Evolutionary conservation across 2,797 vertebrate species (phyloP), one percentile per base, ranked within the genome.

Genomic region (Sebastes alutus): DNA sequence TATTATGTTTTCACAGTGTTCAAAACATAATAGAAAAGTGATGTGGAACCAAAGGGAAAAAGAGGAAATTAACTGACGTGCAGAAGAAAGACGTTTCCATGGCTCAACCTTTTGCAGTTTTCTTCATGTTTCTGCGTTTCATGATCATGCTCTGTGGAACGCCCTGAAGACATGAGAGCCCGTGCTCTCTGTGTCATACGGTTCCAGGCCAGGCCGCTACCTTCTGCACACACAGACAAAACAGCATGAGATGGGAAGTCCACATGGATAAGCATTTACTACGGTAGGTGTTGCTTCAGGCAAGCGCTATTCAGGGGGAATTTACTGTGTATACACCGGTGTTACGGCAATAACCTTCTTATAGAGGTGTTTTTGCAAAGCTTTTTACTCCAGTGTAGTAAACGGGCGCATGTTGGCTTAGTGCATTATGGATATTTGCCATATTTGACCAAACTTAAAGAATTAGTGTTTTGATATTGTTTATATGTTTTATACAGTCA

Each of bases 191-290:
- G 88, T 94, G 93, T 93, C 93, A 91, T 66, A 87, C 82, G 69
- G 90, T 93, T 90, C 87, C 92, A 78, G 90, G 88, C 92, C 90
- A 84, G 89, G 88, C 89, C 81, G 75, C 89, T 92, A 91, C 94
- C 92, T 93, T 87, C 85, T 91, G 92, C 89, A 87, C 89, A 89
- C 86, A 82, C 86, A 93, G 91, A 93, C 92, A 93, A 93, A 95
- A 96, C 94, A 93, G 89, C 91, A 92, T 90, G 89, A 93, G 95
- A 95, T 95, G 93, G 94, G 88, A 94, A 93, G 94, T 95, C 95
- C 94, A 94, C 94, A 94, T 88, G 92, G 93, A 96, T 96, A 94
- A 95, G 94, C 94, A 94, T 95, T 96, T 93, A 91, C 90, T 81
- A 73, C 74, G 86, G 84, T 90, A 94, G 93, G 92, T 90, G 91